These are phyloP conservation scores for Microchirus variegatus DNA, from an alignment of 2,797 vertebrate genomes.

Conservation along the genomic window DNA sequence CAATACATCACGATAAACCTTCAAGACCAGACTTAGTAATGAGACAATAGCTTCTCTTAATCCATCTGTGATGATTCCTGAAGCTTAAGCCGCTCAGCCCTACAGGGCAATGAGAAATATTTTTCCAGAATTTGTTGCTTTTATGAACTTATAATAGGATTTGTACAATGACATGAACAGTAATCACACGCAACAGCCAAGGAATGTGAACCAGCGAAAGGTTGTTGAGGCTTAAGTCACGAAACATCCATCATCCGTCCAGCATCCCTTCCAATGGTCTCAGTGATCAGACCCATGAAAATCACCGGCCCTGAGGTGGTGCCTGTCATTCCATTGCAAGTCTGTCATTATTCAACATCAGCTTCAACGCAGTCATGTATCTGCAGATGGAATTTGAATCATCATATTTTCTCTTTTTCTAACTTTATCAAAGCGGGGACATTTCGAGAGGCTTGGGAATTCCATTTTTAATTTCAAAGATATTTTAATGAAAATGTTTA, in stretches of 20 bases:
- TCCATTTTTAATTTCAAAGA: not conserved
- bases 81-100: not conserved
- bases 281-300: slow-evolving; percentile 26
- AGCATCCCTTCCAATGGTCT: slow-evolving; percentile 15
- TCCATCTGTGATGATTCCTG: not conserved
- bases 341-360: slow-evolving; percentile 51
- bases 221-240: slow-evolving; percentile 24
- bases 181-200: slow-evolving; percentile 30
- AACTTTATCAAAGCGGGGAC: not conserved
- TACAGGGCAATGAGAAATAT: not conserved
- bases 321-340: slow-evolving; percentile 37
- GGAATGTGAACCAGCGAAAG: slow-evolving; percentile 42
- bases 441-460: too few relatives aligned
- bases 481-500: not conserved
- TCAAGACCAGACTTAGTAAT: not conserved
- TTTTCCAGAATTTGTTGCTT: too few relatives aligned
- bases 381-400: slow-evolving; percentile 45
- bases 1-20: too few relatives aligned
- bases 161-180: slow-evolving; percentile 10
- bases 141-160: too few relatives aligned
- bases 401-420: slow-evolving; percentile 1
- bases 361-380: slow-evolving; percentile 7
- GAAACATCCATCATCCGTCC: slow-evolving; percentile 37
- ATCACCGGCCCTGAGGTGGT: slow-evolving; percentile 33
- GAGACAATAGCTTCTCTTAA: not conserved